Evolutionary conservation across 37 sponge, comb jelly and placozoan genomes (phyloP), one percentile per base, ranked within the genome.

Genomic region (Amphimedon queenslandica): DNA sequence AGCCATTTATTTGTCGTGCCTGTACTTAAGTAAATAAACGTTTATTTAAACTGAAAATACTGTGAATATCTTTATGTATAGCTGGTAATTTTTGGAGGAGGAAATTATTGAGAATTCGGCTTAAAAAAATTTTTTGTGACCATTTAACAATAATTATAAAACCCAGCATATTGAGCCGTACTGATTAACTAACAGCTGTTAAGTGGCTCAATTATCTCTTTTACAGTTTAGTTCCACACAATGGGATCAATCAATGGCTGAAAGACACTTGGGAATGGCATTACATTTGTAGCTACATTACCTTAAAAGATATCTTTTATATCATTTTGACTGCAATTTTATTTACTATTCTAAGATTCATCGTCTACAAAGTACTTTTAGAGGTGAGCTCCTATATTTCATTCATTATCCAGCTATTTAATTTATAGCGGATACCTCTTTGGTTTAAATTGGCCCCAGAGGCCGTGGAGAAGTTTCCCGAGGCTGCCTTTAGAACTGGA

Each of bases 391-490:
- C 23, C 60, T 51, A 34, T 2, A 63, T 27, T 23, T 37, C 43
- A 25, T 41, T 29, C 70, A 47, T 47, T 47, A 47, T 47, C 13
- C 16, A 58, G 55, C 32, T 35, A 57, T 55, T 60, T 53, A 57
- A 36, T 53, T 64, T 58, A 60, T 71, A 89, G 90, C 66, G 76
- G 4, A 83, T 89, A 28, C 84, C 90, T 3, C 32, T 32, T 34
- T 83, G 80, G 84, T 79, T 75, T 27, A 40, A 89, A 11, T 4
- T 89, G 39, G 39, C 35, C 11, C 8, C 60, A 61, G 80, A 79
- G 16, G 37, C 40, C n/a, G 40, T 68, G 36, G 71, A 73, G 1
- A 89, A 89, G 71, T 76, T 89, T 40, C 84, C 90, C 0, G 90
- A 83, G 67, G 82, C 83, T 66, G 32, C 63, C 21, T 89, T 78